Evolutionary conservation across 2,797 vertebrate species (phyloP).

Genomic region (Esox masquinongy): DNA sequence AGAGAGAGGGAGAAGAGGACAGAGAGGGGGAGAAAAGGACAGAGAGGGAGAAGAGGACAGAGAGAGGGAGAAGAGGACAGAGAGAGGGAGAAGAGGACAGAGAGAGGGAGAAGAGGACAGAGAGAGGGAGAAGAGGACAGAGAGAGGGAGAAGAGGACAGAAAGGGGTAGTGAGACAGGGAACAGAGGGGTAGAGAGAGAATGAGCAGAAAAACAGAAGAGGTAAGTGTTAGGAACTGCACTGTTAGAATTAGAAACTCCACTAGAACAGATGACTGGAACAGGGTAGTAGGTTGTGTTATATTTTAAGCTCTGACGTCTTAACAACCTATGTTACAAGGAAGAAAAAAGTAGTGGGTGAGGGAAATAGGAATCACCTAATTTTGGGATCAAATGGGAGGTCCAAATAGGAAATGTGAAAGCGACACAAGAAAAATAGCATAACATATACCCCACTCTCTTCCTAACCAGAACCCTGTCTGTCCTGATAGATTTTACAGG

Average conservation of each 20-base stretch:
- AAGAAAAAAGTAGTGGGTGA: background rate
- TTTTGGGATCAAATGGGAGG: background rate
- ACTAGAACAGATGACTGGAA: background rate
- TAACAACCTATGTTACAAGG: background rate
- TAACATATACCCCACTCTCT: conserved; percentile 7
- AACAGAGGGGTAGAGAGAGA: too few species aligned
- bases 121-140: background rate
- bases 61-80: background rate
- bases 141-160: background rate
- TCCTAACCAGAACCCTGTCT: background rate
- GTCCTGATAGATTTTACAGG: conserved; percentile 43
- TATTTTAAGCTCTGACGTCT: background rate
- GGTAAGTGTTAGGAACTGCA: too few species aligned
- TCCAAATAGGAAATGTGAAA: conserved; percentile 28
- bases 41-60: conserved; percentile 28
- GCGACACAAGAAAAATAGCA: conserved; percentile 41
- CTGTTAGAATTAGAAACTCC: background rate
- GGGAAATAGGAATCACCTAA: background rate
- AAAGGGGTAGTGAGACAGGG: background rate
- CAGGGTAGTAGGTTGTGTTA: background rate
- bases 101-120: conserved; percentile 28
- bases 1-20: too few species aligned
- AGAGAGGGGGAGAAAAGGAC: background rate
- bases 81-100: background rate
- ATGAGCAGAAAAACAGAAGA: too few species aligned